Conservation (phyloP, 92 coral and sea anemone species). For the Porites divaricata region DNA sequence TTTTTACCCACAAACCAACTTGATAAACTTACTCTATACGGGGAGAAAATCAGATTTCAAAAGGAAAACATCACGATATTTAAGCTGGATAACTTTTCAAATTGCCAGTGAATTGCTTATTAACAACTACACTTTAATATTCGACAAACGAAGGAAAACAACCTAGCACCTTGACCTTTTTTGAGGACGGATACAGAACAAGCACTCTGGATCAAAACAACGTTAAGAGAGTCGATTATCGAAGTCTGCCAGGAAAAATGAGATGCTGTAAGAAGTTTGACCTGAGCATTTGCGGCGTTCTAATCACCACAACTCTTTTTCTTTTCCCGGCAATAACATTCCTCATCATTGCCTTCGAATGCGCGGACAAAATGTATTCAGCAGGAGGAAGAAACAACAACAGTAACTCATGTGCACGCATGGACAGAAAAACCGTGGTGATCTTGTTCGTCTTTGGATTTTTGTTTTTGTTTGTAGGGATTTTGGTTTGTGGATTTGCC, state of each 20-base stretch:
- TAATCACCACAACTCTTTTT: constrained; percentile 9
- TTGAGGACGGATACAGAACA: background rate
- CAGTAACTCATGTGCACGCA: constrained; percentile 27
- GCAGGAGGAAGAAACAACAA: background rate
- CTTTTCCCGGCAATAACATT: constrained; percentile 12
- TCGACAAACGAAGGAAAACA: background rate
- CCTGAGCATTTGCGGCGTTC: constrained; percentile 28
- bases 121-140: too few species aligned
- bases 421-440: constrained; percentile 49
- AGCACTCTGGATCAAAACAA: background rate
- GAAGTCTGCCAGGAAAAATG: constrained; percentile 4
- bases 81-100: too few species aligned
- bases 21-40: too few species aligned
- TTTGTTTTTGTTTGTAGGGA: constrained; percentile 56
- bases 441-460: constrained; percentile 60
- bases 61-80: too few species aligned
- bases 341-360: constrained; percentile 8
- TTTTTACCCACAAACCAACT: too few species aligned
- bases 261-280: constrained; percentile 18
- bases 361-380: background rate
- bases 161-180: too few species aligned
- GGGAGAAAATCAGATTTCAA: too few species aligned
- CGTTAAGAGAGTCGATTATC: too few species aligned
- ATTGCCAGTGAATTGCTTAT: too few species aligned
- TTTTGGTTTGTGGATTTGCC: constrained; percentile 60